Evolutionary conservation across 2,888 invertebrate genomes (phyloP), one percentile per base, ranked within the genome.

Genomic region (Chironomus tentans): DNA sequence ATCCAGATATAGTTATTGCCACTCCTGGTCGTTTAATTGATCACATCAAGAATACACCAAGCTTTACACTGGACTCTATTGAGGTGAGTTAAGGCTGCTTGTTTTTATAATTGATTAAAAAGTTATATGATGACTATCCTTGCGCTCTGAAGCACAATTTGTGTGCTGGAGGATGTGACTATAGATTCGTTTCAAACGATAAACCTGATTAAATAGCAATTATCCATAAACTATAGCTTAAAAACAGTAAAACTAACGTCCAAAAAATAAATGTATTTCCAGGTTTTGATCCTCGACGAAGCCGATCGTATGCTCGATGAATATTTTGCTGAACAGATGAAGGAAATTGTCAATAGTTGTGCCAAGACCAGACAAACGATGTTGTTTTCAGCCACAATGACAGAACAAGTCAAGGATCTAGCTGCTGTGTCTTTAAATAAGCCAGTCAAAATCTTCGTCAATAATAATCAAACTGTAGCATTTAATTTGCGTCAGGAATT

Each of bases 341-440:
- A 97, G 82, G 97, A 98, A 85, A 95, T 99, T 80, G 94, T 99
- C 71, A 90, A 91, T 18, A 92, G 96, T 80, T 98, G 98, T 83
- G 89, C 96, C 0, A 88, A 91, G 77, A 94, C 92, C 15, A 87
- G 98, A 10, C 98, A 99, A 85, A 98, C 97, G 0, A 93, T 99
- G 89, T 85, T 99, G 77, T 98, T 98, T 86, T 98, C 98, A 0
- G 99, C 99, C 48, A 99, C 99, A 13, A 98, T 99, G 98, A 97
- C 97, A n/a, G 98, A 98, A 76, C 91, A 94, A 84, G 98, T 98
- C 0, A 92, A 95, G 83, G 97, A 97, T 83, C 85, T 99, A 76
- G 97, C 96, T 0, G 90, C 95, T 0, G 94, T 99, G 1, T 97
- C 98, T 0, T 86, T 99, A 28, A 90, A 91, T 78, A 94, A 94